A percentile compares a stretch with the other conserved stretches of the same genome.
Evolutionary conservation across 2,113 vertebrate genomes (phyloP).

Genomic region (Phylloscopus whistleri): DNA sequence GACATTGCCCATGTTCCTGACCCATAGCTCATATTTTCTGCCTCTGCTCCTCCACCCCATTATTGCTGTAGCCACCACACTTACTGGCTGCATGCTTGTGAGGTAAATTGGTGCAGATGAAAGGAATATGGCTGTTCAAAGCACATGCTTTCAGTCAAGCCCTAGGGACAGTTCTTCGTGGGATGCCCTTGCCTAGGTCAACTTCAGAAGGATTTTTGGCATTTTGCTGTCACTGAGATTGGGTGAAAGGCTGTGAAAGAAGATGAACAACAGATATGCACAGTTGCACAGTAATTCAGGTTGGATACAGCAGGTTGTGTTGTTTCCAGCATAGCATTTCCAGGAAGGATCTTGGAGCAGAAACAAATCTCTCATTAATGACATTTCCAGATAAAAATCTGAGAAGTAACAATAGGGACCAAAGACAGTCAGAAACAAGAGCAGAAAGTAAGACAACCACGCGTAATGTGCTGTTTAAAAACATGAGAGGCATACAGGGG

Average conservation of each 20-base stretch:
- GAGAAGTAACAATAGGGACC: background rate
- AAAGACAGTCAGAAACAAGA: background rate
- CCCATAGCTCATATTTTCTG: background rate
- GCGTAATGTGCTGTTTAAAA: background rate
- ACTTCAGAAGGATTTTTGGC: background rate
- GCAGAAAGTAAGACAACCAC: background rate
- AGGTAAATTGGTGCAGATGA: background rate
- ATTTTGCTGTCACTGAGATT: background rate
- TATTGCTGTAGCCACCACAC: background rate
- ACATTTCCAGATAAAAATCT: background rate
- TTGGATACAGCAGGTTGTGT: background rate
- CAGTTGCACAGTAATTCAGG: background rate
- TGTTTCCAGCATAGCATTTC: background rate
- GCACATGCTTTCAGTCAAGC: background rate
- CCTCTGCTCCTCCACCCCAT: background rate
- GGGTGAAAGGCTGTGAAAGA: background rate
- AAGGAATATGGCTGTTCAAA: fast-evolving
- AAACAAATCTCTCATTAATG: background rate
- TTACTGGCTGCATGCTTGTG: fast-evolving
- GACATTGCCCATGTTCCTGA: background rate
- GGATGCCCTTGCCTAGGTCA: background rate
- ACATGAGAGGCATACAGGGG: background rate
- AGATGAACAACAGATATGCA: background rate
- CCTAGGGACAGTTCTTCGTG: background rate
- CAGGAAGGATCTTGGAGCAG: background rate